Conservation (phyloP, 64 coral and sea anemone genomes). For the Trachythela sp. region DNA sequence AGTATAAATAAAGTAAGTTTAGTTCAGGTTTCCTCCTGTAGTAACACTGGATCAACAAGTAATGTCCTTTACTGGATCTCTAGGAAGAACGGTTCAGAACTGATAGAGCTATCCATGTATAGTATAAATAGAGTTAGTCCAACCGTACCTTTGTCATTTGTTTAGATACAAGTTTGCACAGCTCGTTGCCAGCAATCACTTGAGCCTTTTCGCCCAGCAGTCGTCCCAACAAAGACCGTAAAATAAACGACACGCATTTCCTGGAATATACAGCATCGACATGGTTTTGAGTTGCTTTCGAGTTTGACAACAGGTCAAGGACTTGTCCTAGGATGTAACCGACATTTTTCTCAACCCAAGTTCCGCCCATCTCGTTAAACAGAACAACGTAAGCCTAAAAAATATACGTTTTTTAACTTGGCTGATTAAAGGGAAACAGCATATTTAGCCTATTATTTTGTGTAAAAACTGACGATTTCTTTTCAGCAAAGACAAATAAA, state of each 20-base stretch:
- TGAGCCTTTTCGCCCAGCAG: slow-evolving; percentile 85
- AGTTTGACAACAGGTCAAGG: slow-evolving; percentile 80
- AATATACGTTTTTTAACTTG: not conserved
- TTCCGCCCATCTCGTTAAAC: slow-evolving; percentile 96
- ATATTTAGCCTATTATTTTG: no score
- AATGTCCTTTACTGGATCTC: no score
- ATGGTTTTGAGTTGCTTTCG: slow-evolving; percentile 94
- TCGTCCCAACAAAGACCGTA: slow-evolving; percentile 71
- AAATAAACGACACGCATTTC: slow-evolving; percentile 86
- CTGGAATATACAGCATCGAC: slow-evolving; percentile 97
- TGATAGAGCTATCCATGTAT: slow-evolving; percentile 23
- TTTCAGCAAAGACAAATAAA: no score
- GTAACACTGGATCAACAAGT: no score
- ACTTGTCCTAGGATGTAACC: slow-evolving; percentile 79
- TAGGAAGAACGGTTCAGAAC: no score
- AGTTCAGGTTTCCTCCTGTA: no score
- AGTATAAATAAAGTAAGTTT: no score
- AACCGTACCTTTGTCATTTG: slow-evolving; percentile 85
- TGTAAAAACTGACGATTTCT: no score
- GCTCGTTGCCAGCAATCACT: slow-evolving; percentile 87
- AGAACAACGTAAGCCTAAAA: slow-evolving; percentile 85
- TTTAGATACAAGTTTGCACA: slow-evolving; percentile 80
- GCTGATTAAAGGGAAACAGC: no score
- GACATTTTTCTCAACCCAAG: slow-evolving; percentile 86
- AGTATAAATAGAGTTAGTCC: slow-evolving; percentile 50